phyloP scores from a whole-genome alignment of 1,140 invertebrate genomes.

The Caenorhabditis tropicalis region DNA sequence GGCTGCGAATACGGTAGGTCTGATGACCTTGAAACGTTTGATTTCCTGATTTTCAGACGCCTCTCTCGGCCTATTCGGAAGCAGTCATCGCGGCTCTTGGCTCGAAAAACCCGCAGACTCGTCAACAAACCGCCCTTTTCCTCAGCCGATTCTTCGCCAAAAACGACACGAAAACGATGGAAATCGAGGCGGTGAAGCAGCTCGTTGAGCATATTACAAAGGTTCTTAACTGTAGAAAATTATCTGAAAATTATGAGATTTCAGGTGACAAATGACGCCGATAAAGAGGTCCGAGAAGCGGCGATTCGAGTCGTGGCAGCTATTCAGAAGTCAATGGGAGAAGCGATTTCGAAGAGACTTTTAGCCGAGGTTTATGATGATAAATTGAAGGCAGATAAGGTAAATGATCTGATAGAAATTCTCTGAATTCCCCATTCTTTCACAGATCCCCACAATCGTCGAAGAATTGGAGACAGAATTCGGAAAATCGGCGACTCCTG shows the following conservation, averaged over 20 bases:
- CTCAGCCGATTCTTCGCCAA: conserved; percentile 15
- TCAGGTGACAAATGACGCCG: neutral
- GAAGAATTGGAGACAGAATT: neutral
- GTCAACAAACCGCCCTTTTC: conserved; percentile 17
- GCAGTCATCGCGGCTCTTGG: neutral
- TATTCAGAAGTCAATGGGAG: neutral
- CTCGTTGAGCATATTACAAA: neutral
- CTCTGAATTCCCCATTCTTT: conserved; percentile 55
- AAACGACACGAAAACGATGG: conserved; percentile 16
- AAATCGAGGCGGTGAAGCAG: neutral
- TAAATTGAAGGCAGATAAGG: conserved; percentile 31
- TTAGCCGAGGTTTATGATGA: conserved; percentile 27
- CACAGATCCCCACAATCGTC: conserved; percentile 47
- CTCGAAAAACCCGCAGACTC: conserved; percentile 34
- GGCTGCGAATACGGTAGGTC: conserved; percentile 3
- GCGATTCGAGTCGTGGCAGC: neutral
- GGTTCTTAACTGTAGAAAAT: too few relatives aligned
- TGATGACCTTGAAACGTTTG: neutral
- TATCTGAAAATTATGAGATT: neutral
- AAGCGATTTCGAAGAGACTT: neutral
- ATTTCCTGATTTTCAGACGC: neutral
- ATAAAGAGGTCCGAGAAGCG: conserved; percentile 33
- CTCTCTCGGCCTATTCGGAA: neutral
- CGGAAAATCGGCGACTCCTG: neutral
- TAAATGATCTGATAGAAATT: too few relatives aligned